Conservation (phyloP, 2,888 invertebrate species). For the Pycnomerus fuliginosus region DNA sequence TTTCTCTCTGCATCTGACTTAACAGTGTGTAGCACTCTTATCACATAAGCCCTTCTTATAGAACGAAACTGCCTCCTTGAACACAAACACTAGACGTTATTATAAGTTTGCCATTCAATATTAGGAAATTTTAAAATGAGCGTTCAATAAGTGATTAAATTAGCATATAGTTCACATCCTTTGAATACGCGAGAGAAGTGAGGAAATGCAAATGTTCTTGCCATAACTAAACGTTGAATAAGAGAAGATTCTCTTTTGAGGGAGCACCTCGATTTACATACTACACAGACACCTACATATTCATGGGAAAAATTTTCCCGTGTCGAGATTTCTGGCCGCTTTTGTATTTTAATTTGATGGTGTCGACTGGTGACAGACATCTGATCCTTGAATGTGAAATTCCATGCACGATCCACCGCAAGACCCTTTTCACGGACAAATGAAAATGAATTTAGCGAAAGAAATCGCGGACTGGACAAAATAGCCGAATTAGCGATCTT, state of each 20-base stretch:
- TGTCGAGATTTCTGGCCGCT: too few relatives aligned
- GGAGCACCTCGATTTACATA: conserved; percentile 12
- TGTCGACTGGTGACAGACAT: too few relatives aligned
- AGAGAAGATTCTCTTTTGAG: conserved; percentile 15
- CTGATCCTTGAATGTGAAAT: conserved; percentile 26
- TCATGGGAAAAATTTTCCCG: conserved; percentile 16
- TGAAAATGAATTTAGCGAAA: conserved; percentile 50
- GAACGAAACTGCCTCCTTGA: too few relatives aligned
- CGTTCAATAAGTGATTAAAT: too few relatives aligned
- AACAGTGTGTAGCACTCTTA: conserved; percentile 28
- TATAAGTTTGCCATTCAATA: too few relatives aligned
- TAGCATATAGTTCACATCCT: conserved; percentile 17
- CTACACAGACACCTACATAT: conserved; percentile 12
- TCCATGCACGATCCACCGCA: conserved; percentile 35
- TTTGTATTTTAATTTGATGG: too few relatives aligned
- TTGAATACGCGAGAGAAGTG: conserved; percentile 7
- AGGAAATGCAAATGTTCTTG: conserved; percentile 16
- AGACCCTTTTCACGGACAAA: conserved; percentile 46
- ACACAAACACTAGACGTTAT: too few relatives aligned
- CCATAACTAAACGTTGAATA: conserved; percentile 15
- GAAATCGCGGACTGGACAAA: conserved; percentile 52
- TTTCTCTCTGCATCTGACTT: conserved; percentile 29
- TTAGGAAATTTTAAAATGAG: conserved; percentile 1
- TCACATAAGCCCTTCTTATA: conserved; percentile 26
- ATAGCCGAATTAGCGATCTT: conserved; percentile 50